phyloP scores from a whole-genome alignment of 2,113 vertebrate genomes.

The Plectropomus leopardus region DNA sequence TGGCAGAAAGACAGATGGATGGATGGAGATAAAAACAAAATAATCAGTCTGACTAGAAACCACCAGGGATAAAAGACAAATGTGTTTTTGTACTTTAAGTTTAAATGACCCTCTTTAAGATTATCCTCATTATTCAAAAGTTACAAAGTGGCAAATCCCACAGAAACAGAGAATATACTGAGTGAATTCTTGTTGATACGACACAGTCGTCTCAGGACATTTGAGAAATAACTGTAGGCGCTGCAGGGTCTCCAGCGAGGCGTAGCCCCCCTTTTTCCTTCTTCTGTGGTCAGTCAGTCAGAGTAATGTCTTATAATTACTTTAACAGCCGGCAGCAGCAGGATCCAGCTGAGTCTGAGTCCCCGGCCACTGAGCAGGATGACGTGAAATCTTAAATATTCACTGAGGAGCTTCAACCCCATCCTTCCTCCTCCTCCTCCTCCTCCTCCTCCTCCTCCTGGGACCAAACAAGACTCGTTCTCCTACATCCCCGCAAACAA shows the following conservation, averaged over 20 bases:
- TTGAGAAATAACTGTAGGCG: neutral
- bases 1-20: no score
- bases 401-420: conserved; percentile 41
- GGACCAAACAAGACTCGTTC: conserved; percentile 68
- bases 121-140: conserved; percentile 1
- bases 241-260: conserved; percentile 2
- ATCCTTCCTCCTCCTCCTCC: conserved; percentile 24
- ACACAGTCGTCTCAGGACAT: neutral
- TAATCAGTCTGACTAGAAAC: neutral
- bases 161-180: neutral
- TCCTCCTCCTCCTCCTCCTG: conserved; percentile 59
- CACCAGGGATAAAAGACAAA: neutral
- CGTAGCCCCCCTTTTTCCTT: neutral
- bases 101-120: neutral
- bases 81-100: conserved; percentile 16
- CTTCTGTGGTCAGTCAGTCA: conserved; percentile 32
- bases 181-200: neutral
- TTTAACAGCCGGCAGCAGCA: conserved; percentile 46
- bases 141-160: neutral
- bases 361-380: conserved; percentile 24
- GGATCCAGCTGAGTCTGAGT: conserved; percentile 34
- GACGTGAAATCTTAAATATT: conserved; percentile 58
- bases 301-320: conserved; percentile 40
- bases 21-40: neutral
- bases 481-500: conserved; percentile 67